Conservation (phyloP, 2,113 vertebrate genomes). For the Martes martes region DNA sequence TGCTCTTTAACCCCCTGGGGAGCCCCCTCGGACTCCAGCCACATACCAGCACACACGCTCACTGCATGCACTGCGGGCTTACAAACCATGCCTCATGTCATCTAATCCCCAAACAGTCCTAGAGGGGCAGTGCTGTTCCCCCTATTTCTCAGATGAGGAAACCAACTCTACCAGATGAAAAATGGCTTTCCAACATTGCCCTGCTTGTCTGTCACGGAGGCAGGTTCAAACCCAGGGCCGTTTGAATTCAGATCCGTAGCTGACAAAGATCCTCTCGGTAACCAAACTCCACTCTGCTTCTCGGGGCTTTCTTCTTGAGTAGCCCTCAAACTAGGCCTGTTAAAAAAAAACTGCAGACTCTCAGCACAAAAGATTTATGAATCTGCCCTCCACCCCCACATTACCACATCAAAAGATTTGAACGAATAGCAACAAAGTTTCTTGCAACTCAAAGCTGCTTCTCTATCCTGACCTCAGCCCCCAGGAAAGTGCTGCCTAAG, state of each 20-base stretch:
- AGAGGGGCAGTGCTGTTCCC: neutral
- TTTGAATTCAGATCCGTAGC: neutral
- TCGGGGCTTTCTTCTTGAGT: neutral
- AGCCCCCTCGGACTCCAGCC: neutral
- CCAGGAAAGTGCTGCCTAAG: neutral
- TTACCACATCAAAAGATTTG: neutral
- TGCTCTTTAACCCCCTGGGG: neutral
- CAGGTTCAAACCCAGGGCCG: neutral
- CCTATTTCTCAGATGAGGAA: neutral
- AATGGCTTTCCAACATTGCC: neutral
- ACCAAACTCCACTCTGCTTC: neutral
- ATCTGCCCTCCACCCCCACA: too few species aligned
- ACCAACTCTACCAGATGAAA: neutral
- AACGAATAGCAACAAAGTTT: neutral
- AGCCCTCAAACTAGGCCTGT: neutral
- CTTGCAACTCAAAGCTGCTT: neutral
- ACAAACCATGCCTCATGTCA: neutral
- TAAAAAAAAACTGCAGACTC: neutral
- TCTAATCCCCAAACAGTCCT: neutral
- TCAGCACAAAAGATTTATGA: neutral
- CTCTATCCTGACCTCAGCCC: neutral
- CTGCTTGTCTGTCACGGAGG: neutral
- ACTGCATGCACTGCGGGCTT: rapidly evolving
- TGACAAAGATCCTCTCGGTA: neutral
- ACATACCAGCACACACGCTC: neutral